Percentiles rank a stretch among this genome's conserved stretches.
Conservation (phyloP, 2,888 invertebrate genomes). For the Brachyopa scutellaris region DNA sequence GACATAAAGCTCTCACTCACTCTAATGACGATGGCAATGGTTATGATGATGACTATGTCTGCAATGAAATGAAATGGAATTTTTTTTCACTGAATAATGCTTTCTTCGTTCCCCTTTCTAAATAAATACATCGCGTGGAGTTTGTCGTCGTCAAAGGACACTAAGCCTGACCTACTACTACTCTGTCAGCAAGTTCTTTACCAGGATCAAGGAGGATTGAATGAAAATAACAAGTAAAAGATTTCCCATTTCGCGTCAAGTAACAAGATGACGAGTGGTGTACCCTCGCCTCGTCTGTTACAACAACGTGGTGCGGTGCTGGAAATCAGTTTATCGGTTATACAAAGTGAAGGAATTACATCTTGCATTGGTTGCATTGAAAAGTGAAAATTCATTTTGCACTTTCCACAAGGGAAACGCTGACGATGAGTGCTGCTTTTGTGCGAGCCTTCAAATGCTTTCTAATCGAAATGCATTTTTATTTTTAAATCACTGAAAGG, state of each 20-base stretch:
- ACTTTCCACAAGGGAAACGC: not conserved
- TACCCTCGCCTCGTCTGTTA: constrained; percentile 1
- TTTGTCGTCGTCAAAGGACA: constrained; percentile 50
- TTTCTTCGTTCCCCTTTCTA: constrained; percentile 16
- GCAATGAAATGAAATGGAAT: constrained; percentile 52
- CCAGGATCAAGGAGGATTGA: constrained; percentile 11
- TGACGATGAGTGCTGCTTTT: constrained; percentile 48
- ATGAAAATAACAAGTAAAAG: constrained; percentile 45
- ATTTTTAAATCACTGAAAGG: constrained; percentile 25
- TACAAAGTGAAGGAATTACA: constrained; percentile 39
- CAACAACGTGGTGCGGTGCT: not conserved
- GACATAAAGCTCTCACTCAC: not conserved
- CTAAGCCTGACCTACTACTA: constrained; percentile 46
- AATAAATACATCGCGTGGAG: constrained; percentile 27
- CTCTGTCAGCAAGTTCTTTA: constrained; percentile 31
- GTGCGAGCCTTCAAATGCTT: constrained; percentile 20
- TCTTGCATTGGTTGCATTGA: constrained; percentile 25
- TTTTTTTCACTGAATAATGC: constrained; percentile 46
- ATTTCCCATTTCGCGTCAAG: constrained; percentile 22
- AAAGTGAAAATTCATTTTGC: constrained; percentile 48
- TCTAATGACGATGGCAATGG: constrained; percentile 47
- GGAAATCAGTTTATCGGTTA: constrained; percentile 22
- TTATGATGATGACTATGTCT: constrained; percentile 46
- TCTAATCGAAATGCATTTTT: constrained; percentile 48
- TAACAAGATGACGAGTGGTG: constrained; percentile 15